Percentiles rank a stretch among this genome's conserved stretches.
Conservation (phyloP, 2,888 invertebrate genomes). For the Pardosa pseudoannulata region DNA sequence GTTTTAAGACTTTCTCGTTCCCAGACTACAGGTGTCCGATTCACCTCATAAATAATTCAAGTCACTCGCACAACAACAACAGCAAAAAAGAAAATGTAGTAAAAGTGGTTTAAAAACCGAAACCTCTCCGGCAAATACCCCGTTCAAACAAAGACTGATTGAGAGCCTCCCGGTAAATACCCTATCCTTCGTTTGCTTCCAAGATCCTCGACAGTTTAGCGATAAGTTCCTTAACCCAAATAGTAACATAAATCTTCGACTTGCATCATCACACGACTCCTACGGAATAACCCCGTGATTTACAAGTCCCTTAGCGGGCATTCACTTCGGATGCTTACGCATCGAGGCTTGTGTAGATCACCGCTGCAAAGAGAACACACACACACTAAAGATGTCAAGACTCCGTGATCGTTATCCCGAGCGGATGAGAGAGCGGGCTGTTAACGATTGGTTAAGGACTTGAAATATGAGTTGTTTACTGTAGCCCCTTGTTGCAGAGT, state of each 20-base stretch:
- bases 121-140: background rate
- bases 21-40: background rate
- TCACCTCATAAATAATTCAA: background rate
- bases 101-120: background rate
- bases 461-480: conserved; percentile 13
- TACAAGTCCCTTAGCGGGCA: background rate
- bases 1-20: background rate
- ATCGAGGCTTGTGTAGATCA: background rate
- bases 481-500: background rate
- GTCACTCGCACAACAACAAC: no score
- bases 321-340: no score
- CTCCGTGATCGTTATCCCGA: background rate
- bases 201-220: background rate
- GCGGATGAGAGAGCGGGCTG: background rate
- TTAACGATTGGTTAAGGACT: background rate
- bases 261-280: background rate
- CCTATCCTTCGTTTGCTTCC: no score
- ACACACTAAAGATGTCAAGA: conserved; percentile 15
- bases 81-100: no score
- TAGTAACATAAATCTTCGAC: background rate
- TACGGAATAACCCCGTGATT: background rate
- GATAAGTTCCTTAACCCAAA: background rate
- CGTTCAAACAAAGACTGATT: background rate
- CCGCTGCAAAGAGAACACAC: background rate
- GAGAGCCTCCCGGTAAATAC: no score